Conservation (phyloP, 2,113 vertebrate genomes). For the Uria aalge region DNA sequence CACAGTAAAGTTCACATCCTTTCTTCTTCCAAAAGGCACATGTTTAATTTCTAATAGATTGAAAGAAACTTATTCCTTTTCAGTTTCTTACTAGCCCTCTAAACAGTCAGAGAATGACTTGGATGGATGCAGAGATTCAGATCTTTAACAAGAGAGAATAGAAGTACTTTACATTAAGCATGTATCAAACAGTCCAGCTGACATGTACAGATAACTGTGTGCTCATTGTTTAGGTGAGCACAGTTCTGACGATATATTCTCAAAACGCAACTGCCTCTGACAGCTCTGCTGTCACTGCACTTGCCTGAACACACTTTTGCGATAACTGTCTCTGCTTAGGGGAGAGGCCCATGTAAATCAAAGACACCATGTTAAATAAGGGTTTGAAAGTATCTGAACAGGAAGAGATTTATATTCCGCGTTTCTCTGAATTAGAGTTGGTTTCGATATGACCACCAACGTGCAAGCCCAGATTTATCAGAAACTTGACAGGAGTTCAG, state of each 20-base stretch:
- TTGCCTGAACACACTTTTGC: neutral
- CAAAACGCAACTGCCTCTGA: neutral
- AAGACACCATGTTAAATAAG: neutral
- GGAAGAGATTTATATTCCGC: neutral
- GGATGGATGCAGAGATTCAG: neutral
- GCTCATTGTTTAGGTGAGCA: neutral
- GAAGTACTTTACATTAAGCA: neutral
- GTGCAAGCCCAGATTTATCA: neutral
- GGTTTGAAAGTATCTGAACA: neutral
- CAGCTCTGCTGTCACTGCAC: neutral
- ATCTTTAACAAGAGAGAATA: neutral
- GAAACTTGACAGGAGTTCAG: neutral
- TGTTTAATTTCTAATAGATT: neutral
- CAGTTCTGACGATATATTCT: neutral
- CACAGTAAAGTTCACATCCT: neutral
- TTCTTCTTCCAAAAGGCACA: neutral
- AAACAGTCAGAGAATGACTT: neutral
- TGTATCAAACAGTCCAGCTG: neutral
- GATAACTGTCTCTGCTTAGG: neutral
- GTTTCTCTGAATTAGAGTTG: neutral
- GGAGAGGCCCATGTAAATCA: neutral
- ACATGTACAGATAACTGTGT: fast-evolving
- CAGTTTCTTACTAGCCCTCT: neutral
- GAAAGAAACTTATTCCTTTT: neutral
- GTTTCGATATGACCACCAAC: neutral